Conservation (phyloP, 1,140 invertebrate species). For the Zaprionus tsacasi region DNA sequence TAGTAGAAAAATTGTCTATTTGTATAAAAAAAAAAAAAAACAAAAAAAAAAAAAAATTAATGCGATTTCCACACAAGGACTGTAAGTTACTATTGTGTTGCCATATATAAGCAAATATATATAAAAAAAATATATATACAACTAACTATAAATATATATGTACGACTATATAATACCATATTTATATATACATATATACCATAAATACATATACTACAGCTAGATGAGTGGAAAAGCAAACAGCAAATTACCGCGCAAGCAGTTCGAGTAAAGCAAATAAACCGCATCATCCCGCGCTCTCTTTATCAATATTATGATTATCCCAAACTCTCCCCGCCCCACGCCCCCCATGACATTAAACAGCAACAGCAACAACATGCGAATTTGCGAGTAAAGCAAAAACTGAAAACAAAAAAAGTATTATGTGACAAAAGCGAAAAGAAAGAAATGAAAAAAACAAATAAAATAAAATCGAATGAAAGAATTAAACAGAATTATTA, state of each 20-base stretch:
- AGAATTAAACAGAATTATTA: slow-evolving; percentile 20
- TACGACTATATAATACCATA: slow-evolving; percentile 32
- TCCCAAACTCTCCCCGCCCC: not conserved
- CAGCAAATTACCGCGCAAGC: slow-evolving; percentile 16
- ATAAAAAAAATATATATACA: slow-evolving; percentile 48
- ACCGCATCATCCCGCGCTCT: slow-evolving; percentile 28
- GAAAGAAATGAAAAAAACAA: slow-evolving; percentile 14
- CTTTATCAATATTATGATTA: slow-evolving; percentile 31
- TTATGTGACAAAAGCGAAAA: slow-evolving; percentile 46
- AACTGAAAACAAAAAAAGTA: slow-evolving; percentile 29
- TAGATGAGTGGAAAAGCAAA: slow-evolving; percentile 26
- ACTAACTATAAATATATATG: slow-evolving; percentile 30
- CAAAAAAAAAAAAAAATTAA: slow-evolving; percentile 13
- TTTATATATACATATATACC: slow-evolving; percentile 23
- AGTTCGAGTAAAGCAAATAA: slow-evolving; percentile 36
- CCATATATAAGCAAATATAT: slow-evolving; percentile 59
- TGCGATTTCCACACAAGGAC: slow-evolving; percentile 41
- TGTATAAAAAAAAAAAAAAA: slow-evolving; percentile 62
- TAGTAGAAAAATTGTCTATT: slow-evolving; percentile 69
- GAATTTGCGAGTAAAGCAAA: slow-evolving; percentile 27
- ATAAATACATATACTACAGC: slow-evolving; percentile 18
- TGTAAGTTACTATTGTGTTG: slow-evolving; percentile 82
- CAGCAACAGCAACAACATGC: slow-evolving; percentile 32
- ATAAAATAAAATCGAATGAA: slow-evolving; percentile 32
- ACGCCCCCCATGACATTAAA: slow-evolving; percentile 7